Percentiles rank a stretch among this genome's conserved stretches.
These are phyloP conservation scores for Drosophila truncata DNA, from an alignment of 1,140 invertebrate species.

Conservation along the genomic window DNA sequence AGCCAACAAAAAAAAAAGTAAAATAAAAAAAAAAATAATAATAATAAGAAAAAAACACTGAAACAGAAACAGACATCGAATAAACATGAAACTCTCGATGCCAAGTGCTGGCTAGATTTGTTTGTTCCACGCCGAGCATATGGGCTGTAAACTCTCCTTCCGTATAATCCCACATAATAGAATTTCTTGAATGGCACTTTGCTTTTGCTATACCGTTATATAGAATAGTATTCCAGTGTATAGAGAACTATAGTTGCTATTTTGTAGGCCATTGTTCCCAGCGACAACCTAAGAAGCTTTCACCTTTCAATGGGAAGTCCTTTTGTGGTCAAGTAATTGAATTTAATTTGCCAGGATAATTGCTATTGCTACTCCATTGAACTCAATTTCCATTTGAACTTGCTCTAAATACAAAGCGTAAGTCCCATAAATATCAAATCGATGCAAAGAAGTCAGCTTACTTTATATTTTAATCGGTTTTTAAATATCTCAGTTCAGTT, in stretches of 20 bases:
- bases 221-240: not conserved
- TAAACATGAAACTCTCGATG: constrained; percentile 29
- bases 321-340: constrained; percentile 22
- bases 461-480: too few relatives aligned
- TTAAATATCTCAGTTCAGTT: too few relatives aligned
- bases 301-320: constrained; percentile 4
- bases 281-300: constrained; percentile 8
- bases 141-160: not conserved
- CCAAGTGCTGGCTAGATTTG: constrained; percentile 34
- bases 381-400: not conserved
- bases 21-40: constrained; percentile 14
- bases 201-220: constrained; percentile 1
- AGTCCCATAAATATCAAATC: not conserved
- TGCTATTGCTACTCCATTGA: constrained; percentile 7
- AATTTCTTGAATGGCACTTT: constrained; percentile 4
- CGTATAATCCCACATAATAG: constrained; percentile 13
- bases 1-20: constrained; percentile 16
- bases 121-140: constrained; percentile 14
- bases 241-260: not conserved
- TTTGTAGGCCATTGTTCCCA: constrained; percentile 1
- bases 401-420: too few relatives aligned
- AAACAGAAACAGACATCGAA: constrained; percentile 34
- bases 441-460: too few relatives aligned
- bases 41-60: constrained; percentile 13
- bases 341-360: constrained; percentile 25